Base-by-base conservation (phyloP, 2,888 invertebrate species). In the Agriopis aurantiaria region DNA sequence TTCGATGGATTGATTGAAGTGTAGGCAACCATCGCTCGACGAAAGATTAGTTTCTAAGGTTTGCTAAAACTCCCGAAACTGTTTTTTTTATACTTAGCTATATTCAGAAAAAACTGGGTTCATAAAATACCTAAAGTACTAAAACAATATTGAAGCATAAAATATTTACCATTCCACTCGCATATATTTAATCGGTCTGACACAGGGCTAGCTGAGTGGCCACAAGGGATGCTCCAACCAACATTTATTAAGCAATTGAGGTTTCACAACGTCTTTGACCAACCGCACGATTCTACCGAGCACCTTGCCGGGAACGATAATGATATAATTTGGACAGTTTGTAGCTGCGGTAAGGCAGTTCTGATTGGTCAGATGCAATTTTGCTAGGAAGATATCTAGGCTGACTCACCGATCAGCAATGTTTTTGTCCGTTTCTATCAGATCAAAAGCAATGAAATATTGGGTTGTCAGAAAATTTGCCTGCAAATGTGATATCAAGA, bases 231-330 rank as follows among this genome's bases (percentile, higher is more conserved):
- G 57, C 63, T 66, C 74, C 72, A 67, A 58, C 69, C 73, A 75
- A 77, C 75, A 76, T 80, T 77, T 77, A 78, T 79, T 74, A 75
- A 71, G 68, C 78, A 74, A 74, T 77, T 76, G 71, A 73, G 74
- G 68, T 69, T 73, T 69, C 65, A 68, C 69, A 69, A 63, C 65
- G 69, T 71, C 67, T 69, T 63, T 64, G 68, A 63, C 66, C 66
- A 57, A 64, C 70, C 70, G 70, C 70, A 59, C 51, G 41, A 67
- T 66, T 58, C 58, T 58, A 17, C 46, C 58, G 46, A 66, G 51
- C 70, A 66, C 70, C 70, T 70, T 70, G 53, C 57, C 58, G 14
- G 55, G 48, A 57, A 62, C 49, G 65, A 65, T 70, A 69, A 65
- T 65, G 61, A 48, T 69, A 65, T 69, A 64, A 65, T 65, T 69